These are phyloP conservation scores for Choristoneura fumiferana DNA, from an alignment of 1,140 invertebrate species.

Conservation along the genomic window DNA sequence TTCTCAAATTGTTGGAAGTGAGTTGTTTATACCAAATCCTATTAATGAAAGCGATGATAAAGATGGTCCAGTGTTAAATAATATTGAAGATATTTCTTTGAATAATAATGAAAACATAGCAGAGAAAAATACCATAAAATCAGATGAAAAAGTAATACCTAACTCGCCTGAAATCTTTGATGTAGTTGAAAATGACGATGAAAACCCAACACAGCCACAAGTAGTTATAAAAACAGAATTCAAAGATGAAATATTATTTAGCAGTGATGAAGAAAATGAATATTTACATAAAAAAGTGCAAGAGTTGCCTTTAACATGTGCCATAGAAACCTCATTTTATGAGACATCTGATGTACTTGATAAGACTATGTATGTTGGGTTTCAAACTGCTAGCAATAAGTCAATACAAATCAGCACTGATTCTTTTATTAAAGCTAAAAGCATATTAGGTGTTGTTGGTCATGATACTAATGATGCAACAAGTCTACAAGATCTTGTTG, in stretches of 20 bases:
- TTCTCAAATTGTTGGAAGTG: conserved; percentile 51
- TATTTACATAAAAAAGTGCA: conserved; percentile 30
- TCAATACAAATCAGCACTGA: conserved; percentile 57
- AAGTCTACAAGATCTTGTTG: conserved; percentile 45
- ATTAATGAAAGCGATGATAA: background rate
- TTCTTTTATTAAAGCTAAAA: conserved; percentile 61
- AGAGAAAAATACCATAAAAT: background rate
- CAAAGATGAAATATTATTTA: conserved; percentile 54
- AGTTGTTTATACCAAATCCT: conserved; percentile 35
- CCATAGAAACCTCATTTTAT: conserved; percentile 51
- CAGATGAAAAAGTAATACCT: background rate
- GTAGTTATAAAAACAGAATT: background rate
- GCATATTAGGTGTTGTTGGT: conserved; percentile 42
- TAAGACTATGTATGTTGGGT: conserved; percentile 65
- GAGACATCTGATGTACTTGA: conserved; percentile 43
- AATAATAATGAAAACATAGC: background rate
- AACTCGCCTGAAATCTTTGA: background rate
- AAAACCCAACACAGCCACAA: background rate
- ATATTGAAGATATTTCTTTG: conserved; percentile 1
- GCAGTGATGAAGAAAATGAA: conserved; percentile 62
- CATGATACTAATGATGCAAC: conserved; percentile 27
- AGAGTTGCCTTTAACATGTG: conserved; percentile 59
- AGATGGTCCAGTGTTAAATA: conserved; percentile 12
- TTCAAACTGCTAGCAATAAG: conserved; percentile 68
- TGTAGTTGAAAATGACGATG: background rate